Base-by-base conservation (phyloP, 2,888 invertebrate genomes). In the Macaria notata region DNA sequence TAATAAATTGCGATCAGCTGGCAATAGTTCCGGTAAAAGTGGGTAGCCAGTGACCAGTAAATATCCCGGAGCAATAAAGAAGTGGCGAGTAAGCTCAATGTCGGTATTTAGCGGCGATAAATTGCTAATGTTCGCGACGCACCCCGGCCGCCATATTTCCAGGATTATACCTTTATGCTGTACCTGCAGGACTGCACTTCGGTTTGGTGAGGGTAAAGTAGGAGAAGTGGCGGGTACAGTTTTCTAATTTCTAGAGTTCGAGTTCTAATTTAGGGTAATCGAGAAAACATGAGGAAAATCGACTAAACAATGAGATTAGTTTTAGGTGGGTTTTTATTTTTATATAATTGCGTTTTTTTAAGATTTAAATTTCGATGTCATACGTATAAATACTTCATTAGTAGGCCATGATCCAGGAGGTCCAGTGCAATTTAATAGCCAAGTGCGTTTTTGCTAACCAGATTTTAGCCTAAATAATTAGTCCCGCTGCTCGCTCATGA, bases 101-200 rank as follows among this genome's bases (percentile, higher is more conserved):
- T 54, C 62, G 64, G 64, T 72, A 73, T 72, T 72, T 69, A 70
- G 62, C 59, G 66, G 51, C 63, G 69, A 76, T 79, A 77, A 74
- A 68, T 71, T 69, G 70, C 70, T 68, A 71, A 72, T 66, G 71
- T 68, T 49, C 54, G 56, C 62, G 60, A 56, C 64, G 62, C 47
- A 57, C 64, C 58, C 52, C 55, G 7, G 45, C 62, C 62, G 62
- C 64, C 73, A 74, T 78, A 74, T 74, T 76, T 75, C 63, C 62
- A 56, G 76, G 78, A 73, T 79, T 76, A 78, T 70, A 57, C 65
- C 61, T 62, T 65, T 19, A 19, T 19, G 19, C 19, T 19, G 19
- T 19, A 19, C 19, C 19, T 19, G 19, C 19, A n/a, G n/a, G 65
- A 61, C 56, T 67, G 71, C 61, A 64, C 49, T 61, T 60, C 60